Percentiles rank a stretch among this genome's conserved stretches.
phyloP scores from a whole-genome alignment of 2,888 invertebrate genomes.

The Scrobipalpa costella region DNA sequence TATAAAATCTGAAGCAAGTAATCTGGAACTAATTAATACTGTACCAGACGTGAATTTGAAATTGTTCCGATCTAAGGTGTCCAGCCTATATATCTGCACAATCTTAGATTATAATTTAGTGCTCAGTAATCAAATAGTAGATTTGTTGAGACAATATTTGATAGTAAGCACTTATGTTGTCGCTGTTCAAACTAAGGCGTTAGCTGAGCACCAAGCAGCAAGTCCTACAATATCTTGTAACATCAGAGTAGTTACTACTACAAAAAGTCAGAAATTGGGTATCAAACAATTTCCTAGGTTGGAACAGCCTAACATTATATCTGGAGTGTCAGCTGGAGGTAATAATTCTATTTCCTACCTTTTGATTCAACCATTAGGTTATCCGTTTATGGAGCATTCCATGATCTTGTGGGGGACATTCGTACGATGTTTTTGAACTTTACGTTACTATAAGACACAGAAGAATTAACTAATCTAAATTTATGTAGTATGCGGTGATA shows the following conservation, averaged over 20 bases:
- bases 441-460: no score
- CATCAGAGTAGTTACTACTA: conserved; percentile 56
- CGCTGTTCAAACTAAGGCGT: conserved; percentile 60
- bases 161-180: conserved; percentile 54
- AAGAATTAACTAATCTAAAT: no score
- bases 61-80: conserved; percentile 51
- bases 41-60: conserved; percentile 55
- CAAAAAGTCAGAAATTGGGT: conserved; percentile 34
- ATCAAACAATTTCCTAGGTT: conserved; percentile 51
- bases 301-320: conserved; percentile 75
- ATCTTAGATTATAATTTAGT: conserved; percentile 64
- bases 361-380: neutral
- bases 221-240: conserved; percentile 46
- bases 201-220: conserved; percentile 64
- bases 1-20: conserved; percentile 45
- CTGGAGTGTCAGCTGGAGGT: conserved; percentile 76
- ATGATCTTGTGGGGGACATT: no score
- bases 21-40: conserved; percentile 51
- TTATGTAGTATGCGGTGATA: no score
- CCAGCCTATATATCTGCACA: conserved; percentile 57
- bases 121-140: conserved; percentile 63
- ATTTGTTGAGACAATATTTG: conserved; percentile 56
- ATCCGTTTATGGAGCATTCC: no score
- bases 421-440: no score
- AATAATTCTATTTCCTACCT: conserved; percentile 30